A percentile compares a stretch with the other conserved stretches of the same genome.
phyloP scores from a whole-genome alignment of 1,140 invertebrate genomes.

The Eurosta solidaginis region DNA sequence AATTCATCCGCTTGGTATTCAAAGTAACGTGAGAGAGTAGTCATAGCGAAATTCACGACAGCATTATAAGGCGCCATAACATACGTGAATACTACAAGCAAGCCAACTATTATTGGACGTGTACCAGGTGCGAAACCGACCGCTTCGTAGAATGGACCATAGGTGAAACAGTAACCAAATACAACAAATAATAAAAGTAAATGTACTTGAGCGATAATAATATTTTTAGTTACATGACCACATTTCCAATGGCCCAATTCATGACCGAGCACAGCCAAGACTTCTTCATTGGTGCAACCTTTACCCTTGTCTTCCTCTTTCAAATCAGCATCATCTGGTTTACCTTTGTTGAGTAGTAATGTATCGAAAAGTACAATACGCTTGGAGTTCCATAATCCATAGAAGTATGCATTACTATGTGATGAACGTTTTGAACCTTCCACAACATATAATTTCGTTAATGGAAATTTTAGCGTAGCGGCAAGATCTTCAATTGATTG shows the following conservation, averaged over 20 bases:
- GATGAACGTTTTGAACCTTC: slow-evolving; percentile 96
- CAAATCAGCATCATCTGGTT: slow-evolving; percentile 53
- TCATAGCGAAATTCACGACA: slow-evolving; percentile 73
- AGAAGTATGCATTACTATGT: slow-evolving; percentile 98
- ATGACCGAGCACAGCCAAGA: slow-evolving; percentile 93
- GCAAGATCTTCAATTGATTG: slow-evolving; percentile 89
- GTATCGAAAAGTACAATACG: slow-evolving; percentile 99
- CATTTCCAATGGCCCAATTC: slow-evolving; percentile 98
- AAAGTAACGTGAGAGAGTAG: slow-evolving; percentile 73
- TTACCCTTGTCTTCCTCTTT: slow-evolving; percentile 64
- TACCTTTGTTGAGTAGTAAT: slow-evolving; percentile 62
- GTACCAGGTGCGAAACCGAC: slow-evolving; percentile 82
- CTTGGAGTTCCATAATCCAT: slow-evolving; percentile 96
- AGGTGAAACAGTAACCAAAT: slow-evolving; percentile 86
- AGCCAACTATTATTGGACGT: slow-evolving; percentile 88
- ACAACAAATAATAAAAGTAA: slow-evolving; percentile 80
- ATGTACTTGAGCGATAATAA: slow-evolving; percentile 80
- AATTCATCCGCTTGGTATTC: slow-evolving; percentile 99
- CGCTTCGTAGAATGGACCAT: slow-evolving; percentile 77
- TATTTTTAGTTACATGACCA: slow-evolving; percentile 87
- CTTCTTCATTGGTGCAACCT: slow-evolving; percentile 91
- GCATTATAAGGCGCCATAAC: slow-evolving; percentile 94
- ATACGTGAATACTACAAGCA: slow-evolving; percentile 89
- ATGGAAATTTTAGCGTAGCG: slow-evolving; percentile 84
- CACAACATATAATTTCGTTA: slow-evolving; percentile 95